Conservation (phyloP, 2,113 vertebrate genomes). For the Elachura formosa region DNA sequence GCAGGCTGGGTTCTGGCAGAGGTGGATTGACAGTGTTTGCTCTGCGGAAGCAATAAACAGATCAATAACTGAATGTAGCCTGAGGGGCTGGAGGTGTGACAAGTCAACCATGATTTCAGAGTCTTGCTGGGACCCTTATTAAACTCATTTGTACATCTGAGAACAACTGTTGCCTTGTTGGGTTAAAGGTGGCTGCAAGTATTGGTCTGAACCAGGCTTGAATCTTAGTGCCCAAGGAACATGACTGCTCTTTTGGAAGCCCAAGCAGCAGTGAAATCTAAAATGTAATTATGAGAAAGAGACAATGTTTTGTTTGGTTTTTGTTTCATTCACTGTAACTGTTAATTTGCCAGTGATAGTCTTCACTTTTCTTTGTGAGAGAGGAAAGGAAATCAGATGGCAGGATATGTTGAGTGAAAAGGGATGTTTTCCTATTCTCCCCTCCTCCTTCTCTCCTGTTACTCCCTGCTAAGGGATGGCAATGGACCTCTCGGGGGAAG, state of each 20-base stretch:
- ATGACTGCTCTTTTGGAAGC: neutral
- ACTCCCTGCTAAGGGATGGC: neutral
- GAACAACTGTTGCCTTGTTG: slow-evolving; percentile 28
- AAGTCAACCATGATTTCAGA: slow-evolving; percentile 51
- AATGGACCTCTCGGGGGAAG: neutral
- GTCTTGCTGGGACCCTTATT: slow-evolving; percentile 50
- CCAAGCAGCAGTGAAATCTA: neutral
- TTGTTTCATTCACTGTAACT: neutral
- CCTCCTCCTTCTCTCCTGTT: neutral
- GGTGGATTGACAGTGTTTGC: slow-evolving; percentile 25
- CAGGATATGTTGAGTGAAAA: neutral
- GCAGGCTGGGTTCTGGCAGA: slow-evolving; percentile 10
- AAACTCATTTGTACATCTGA: slow-evolving; percentile 53
- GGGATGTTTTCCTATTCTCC: neutral
- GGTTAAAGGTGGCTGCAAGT: slow-evolving; percentile 2
- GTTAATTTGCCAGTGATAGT: neutral
- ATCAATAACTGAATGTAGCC: slow-evolving; percentile 59
- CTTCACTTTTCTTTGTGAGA: neutral
- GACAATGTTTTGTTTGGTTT: neutral
- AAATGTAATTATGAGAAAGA: neutral
- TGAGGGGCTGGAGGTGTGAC: slow-evolving; percentile 17
- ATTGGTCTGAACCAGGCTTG: neutral
- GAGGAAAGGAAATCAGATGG: neutral
- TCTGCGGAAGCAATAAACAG: slow-evolving; percentile 50
- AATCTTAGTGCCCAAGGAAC: neutral